A percentile compares a stretch with the other conserved stretches of the same genome.
Evolutionary conservation across 1,140 invertebrate species (phyloP).

Genomic region (Bombus sibiricus): DNA sequence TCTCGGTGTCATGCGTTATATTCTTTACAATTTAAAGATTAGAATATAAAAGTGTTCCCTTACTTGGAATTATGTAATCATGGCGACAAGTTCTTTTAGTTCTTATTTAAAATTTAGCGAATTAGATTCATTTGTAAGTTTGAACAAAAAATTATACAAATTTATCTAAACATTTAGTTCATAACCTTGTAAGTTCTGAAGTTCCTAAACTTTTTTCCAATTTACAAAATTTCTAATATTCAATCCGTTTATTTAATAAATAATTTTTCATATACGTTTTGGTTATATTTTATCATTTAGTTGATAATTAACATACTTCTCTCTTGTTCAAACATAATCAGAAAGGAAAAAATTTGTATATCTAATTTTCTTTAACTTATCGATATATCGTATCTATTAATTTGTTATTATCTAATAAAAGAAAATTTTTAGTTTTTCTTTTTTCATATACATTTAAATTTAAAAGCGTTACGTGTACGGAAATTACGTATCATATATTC

Average conservation of each 20-base stretch:
- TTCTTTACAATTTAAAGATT: neutral
- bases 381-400: neutral
- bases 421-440: neutral
- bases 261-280: neutral
- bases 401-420: neutral
- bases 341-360: neutral
- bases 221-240: neutral
- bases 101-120: neutral
- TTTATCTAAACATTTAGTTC: neutral
- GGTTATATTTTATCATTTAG: neutral
- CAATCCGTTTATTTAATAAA: neutral
- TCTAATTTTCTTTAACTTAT: neutral
- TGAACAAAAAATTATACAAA: neutral
- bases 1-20: neutral
- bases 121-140: too few species aligned
- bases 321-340: neutral
- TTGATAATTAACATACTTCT: neutral
- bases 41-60: neutral
- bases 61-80: slow-evolving; percentile 2
- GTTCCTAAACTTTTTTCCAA: neutral
- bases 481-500: neutral
- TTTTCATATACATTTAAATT: neutral
- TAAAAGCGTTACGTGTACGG: neutral
- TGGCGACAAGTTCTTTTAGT: neutral
- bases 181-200: neutral